Percentiles rank a stretch among this genome's conserved stretches.
Evolutionary conservation across 2,113 vertebrate species (phyloP).

Genomic region (Petromus typicus): DNA sequence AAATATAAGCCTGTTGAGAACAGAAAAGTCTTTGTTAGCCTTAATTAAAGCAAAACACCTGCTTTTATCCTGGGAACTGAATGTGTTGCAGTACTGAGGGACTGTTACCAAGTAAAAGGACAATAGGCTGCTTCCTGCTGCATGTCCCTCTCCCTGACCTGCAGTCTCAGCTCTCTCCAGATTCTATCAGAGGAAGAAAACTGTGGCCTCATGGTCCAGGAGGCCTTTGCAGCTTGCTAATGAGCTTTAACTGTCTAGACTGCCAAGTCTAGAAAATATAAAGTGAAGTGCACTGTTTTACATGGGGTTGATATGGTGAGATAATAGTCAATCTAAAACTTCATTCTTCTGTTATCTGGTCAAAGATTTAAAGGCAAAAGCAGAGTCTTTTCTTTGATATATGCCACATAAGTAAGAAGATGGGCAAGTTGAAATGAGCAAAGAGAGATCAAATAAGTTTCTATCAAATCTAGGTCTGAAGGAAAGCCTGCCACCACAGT

Average conservation of each 20-base stretch:
- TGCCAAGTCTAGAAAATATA: not conserved
- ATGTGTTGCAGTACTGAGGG: constrained; percentile 66
- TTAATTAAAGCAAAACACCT: constrained; percentile 84
- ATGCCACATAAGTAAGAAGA: not conserved
- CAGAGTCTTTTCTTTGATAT: not conserved
- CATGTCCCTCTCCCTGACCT: not conserved
- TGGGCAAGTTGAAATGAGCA: not conserved
- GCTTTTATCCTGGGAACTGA: constrained; percentile 76
- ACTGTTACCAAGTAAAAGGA: constrained; percentile 40
- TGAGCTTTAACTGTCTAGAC: constrained; percentile 13
- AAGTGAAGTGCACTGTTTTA: not conserved
- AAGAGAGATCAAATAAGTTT: not conserved
- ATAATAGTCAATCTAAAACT: not conserved
- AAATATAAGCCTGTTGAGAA: constrained; percentile 79
- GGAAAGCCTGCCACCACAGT: not conserved
- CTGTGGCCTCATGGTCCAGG: not conserved
- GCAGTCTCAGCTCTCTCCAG: constrained; percentile 35
- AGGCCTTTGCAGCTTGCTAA: constrained; percentile 11
- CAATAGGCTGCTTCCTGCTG: constrained; percentile 17
- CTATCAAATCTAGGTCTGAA: not conserved
- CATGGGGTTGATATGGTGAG: not conserved
- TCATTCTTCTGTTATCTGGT: not conserved
- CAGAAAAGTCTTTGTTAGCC: constrained; percentile 68
- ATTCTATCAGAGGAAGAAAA: constrained; percentile 45
- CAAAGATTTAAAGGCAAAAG: constrained; percentile 28